Conservation (phyloP, 1,140 invertebrate genomes). For the Sinonovacula constricta region DNA sequence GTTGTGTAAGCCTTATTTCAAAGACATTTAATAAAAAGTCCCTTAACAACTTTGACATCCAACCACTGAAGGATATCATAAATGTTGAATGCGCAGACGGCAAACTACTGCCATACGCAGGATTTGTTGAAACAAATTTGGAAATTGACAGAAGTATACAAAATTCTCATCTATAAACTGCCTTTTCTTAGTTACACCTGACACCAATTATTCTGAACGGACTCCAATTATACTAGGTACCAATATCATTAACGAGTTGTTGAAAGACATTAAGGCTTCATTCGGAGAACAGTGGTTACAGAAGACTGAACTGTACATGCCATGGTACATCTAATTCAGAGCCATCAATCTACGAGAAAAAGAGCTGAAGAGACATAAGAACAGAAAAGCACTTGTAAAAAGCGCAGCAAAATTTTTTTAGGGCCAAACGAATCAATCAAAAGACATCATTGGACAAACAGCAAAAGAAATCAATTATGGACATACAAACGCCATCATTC, state of each 20-base stretch:
- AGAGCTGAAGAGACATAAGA: no score
- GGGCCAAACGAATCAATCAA: conserved; percentile 26
- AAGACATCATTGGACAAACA: conserved; percentile 14
- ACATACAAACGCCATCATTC: conserved; percentile 37
- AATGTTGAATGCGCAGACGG: conserved; percentile 54
- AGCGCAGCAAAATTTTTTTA: conserved; percentile 30
- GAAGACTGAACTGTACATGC: conserved; percentile 15
- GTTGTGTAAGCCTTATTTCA: conserved; percentile 35
- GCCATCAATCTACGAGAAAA: no score
- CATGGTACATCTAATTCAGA: no score
- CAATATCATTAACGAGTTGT: no score
- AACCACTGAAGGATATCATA: conserved; percentile 19
- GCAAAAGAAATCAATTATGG: conserved; percentile 42
- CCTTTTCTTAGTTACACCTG: conserved; percentile 22
- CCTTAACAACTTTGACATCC: conserved; percentile 10
- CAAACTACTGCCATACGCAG: conserved; percentile 38
- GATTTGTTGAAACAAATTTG: no score
- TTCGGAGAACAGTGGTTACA: conserved; percentile 43
- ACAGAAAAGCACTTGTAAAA: conserved; percentile 16
- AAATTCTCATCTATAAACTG: no score
- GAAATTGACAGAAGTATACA: no score
- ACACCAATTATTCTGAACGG: conserved; percentile 7
- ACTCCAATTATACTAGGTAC: conserved; percentile 46
- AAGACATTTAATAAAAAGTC: conserved; percentile 29
- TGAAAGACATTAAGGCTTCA: no score